Evolutionary conservation across 2,888 invertebrate species (phyloP).

Genomic region (Sceliomorpha sp.): DNA sequence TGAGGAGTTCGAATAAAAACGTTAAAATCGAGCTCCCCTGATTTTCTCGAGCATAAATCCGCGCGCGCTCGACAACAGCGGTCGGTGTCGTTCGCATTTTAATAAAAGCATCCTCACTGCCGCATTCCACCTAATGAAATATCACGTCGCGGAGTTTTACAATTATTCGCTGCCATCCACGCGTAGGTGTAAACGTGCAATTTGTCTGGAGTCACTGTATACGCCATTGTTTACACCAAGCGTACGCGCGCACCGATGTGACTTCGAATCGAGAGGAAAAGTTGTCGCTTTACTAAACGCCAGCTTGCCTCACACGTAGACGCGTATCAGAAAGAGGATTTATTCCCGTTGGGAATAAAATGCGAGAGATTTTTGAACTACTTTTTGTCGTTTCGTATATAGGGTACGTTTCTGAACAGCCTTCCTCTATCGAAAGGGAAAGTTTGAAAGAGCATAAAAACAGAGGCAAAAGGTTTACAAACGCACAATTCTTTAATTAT

Average conservation of each 20-base stretch:
- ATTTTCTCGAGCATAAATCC: constrained; percentile 68
- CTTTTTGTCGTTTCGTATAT: too few species aligned
- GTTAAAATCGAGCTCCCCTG: constrained; percentile 47
- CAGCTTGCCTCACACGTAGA: too few species aligned
- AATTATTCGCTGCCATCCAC: constrained; percentile 31
- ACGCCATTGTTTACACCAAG: constrained; percentile 29
- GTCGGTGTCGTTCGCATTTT: constrained; percentile 43
- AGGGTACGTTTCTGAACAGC: too few species aligned
- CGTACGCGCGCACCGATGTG: constrained; percentile 21
- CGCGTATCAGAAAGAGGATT: too few species aligned
- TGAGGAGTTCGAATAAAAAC: constrained; percentile 39
- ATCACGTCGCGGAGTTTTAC: constrained; percentile 39
- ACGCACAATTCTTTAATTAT: too few species aligned
- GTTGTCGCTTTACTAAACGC: constrained; percentile 15
- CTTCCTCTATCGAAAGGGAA: too few species aligned
- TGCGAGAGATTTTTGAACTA: too few species aligned
- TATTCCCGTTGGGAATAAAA: too few species aligned
- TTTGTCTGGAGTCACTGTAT: constrained; percentile 26
- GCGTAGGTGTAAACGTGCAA: constrained; percentile 33
- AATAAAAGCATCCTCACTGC: constrained; percentile 57
- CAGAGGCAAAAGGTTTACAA: too few species aligned
- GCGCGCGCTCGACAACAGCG: constrained; percentile 49
- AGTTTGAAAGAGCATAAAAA: too few species aligned
- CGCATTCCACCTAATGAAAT: constrained; percentile 47
- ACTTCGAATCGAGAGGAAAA: constrained; percentile 27